Evolutionary conservation across 1,140 invertebrate genomes (phyloP).

Genomic region (Venturia canescens): DNA sequence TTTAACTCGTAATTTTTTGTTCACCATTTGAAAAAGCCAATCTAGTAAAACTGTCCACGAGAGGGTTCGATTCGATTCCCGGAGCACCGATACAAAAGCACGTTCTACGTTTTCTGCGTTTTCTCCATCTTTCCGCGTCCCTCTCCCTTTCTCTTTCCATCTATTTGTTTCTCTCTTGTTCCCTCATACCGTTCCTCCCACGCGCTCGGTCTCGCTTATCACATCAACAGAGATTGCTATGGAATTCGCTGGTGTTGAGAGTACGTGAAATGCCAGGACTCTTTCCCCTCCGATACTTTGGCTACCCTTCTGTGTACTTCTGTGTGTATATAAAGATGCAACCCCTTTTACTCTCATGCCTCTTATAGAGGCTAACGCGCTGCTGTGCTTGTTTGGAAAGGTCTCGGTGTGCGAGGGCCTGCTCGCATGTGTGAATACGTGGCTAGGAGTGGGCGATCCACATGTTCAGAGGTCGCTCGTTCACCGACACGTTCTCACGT

Average conservation of each 20-base stretch:
- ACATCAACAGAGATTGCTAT: slow-evolving; percentile 29
- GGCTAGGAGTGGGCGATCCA: slow-evolving; percentile 51
- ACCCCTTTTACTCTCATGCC: neutral
- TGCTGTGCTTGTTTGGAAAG: neutral
- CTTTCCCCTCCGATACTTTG: slow-evolving; percentile 13
- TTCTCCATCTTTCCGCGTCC: neutral
- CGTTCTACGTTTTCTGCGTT: slow-evolving; percentile 26
- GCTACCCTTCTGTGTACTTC: neutral
- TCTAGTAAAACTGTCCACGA: slow-evolving; percentile 12
- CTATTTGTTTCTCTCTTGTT: slow-evolving; percentile 19
- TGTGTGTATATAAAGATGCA: slow-evolving; percentile 1
- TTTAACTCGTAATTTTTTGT: no score
- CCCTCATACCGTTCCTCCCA: neutral
- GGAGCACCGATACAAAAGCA: slow-evolving; percentile 22
- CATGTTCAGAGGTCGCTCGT: slow-evolving; percentile 60
- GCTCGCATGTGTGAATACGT: neutral
- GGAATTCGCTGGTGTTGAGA: slow-evolving; percentile 28
- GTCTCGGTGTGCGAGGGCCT: neutral
- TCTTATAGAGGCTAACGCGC: neutral
- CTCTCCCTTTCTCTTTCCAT: neutral
- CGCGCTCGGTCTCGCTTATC: neutral
- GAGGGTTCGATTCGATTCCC: slow-evolving; percentile 28
- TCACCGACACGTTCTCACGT: slow-evolving; percentile 47
- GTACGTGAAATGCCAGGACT: slow-evolving; percentile 23
- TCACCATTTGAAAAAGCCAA: neutral